Evolutionary conservation across 2,113 vertebrate species (phyloP), one percentile per base, ranked within the genome.

Genomic region (Macquaria australasica): DNA sequence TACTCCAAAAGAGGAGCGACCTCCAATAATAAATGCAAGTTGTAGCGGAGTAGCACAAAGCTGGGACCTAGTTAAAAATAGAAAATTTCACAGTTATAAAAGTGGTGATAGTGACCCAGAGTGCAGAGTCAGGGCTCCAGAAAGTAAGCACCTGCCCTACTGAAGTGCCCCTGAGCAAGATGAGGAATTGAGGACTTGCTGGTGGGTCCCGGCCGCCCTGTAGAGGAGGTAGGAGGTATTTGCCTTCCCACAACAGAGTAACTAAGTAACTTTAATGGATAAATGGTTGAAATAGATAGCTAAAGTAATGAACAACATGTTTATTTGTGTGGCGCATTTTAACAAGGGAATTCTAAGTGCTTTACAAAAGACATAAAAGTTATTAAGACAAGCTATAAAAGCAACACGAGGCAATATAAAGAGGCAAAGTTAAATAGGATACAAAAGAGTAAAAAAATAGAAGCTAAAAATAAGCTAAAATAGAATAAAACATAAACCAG

Each of bases 11-110:
- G 82, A 91, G 86, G 85, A 89, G 70, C 64, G 63, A 91, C 86
- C 92, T 90, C 23, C 72, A 91, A 91, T 89, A 86, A 92, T 90
- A 79, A 87, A 91, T 73, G 55, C 79, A 60, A 66, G 60, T 69
- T 45, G 81, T 67, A 69, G 28, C 12, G 5, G 28, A 87, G 76
- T 53, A 68, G 60, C 77, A 69, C 69, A 83, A 70, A 87, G 79
- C 68, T 11, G 67, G 70, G 48, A 37, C 68, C 0, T 18, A 62
- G 79, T 73, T 84, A 80, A 84, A 84, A 80, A 87, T 70, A 56
- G 7, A 7, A 21, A 2, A 78, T 34, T 23, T 72, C 41, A 34
- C 9, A 5, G 63, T 12, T 25, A 31, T 66, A 15, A 77, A 64
- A 21, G 43, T 5, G 59, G 45, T 58, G 60, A 59, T 39, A 21